These are phyloP conservation scores for Intellagama lesueurii DNA, from an alignment of 2,797 vertebrate genomes.

Conservation along the genomic window DNA sequence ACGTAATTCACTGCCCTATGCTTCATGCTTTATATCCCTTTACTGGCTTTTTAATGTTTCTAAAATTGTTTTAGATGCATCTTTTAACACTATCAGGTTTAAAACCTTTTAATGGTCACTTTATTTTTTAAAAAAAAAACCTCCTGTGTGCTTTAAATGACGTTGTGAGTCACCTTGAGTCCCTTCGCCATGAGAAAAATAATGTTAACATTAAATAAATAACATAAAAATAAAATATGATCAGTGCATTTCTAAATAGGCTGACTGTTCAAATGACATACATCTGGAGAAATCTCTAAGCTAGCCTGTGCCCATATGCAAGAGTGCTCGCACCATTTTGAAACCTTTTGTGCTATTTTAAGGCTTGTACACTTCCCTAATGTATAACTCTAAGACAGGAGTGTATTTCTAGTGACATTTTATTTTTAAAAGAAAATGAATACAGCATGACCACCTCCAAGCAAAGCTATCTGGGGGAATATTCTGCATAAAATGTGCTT, in stretches of 20 bases:
- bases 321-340: background rate
- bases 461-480: background rate
- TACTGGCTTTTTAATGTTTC: no score
- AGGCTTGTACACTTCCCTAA: background rate
- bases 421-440: background rate
- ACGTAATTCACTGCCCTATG: no score
- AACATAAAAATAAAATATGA: background rate
- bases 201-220: no score
- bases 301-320: no score
- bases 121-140: no score
- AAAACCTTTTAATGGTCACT: no score
- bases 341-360: background rate
- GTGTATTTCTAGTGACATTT: background rate
- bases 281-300: background rate
- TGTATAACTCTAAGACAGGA: background rate
- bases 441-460: background rate
- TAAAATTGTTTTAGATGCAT: no score
- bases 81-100: no score
- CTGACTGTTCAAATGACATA: background rate
- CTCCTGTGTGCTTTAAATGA: no score
- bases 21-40: no score
- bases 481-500: constrained; percentile 1
- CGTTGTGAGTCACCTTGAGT: no score
- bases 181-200: no score
- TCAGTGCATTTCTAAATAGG: background rate